These are phyloP conservation scores for Elephantulus edwardii DNA, from an alignment of 2,113 vertebrate species.

Conservation along the genomic window DNA sequence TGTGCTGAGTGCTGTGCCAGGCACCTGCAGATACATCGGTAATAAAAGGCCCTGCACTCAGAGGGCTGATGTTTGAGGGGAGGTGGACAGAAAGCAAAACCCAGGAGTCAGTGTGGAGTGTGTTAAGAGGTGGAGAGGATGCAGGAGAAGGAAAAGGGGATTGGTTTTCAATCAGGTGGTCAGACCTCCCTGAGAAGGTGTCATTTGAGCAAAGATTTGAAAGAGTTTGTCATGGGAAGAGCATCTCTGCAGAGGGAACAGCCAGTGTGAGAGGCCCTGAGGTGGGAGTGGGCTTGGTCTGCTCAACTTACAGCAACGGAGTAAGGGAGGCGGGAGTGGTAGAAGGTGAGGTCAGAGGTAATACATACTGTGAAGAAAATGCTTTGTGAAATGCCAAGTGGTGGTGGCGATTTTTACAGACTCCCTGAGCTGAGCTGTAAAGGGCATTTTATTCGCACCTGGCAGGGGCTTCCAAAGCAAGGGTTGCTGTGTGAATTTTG, in stretches of 20 bases:
- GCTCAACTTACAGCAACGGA: not conserved
- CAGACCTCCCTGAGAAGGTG: not conserved
- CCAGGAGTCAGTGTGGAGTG: not conserved
- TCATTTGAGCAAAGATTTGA: not conserved
- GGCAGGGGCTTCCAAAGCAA: not conserved
- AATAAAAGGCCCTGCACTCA: not conserved
- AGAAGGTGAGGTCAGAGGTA: not conserved
- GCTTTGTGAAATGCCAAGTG: not conserved
- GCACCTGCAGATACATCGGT: not conserved
- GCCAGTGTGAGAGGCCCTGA: not conserved
- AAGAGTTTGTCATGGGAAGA: not conserved
- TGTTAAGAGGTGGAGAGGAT: not conserved
- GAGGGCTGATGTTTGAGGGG: not conserved
- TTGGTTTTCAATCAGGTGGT: not conserved
- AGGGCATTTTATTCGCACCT: not conserved
- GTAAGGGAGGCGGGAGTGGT: not conserved
- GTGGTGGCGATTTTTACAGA: not conserved
- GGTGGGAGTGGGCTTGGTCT: not conserved
- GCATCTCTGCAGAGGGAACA: rapidly evolving
- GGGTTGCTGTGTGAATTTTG: not conserved
- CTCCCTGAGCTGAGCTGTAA: not conserved
- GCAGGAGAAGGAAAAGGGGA: not conserved
- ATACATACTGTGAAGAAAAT: not conserved
- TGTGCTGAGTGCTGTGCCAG: not conserved
- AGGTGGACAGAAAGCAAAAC: not conserved